A percentile compares a stretch with the other conserved stretches of the same genome.
phyloP scores from a whole-genome alignment of 2,888 invertebrate genomes.

The Ormyrus labotus region DNA sequence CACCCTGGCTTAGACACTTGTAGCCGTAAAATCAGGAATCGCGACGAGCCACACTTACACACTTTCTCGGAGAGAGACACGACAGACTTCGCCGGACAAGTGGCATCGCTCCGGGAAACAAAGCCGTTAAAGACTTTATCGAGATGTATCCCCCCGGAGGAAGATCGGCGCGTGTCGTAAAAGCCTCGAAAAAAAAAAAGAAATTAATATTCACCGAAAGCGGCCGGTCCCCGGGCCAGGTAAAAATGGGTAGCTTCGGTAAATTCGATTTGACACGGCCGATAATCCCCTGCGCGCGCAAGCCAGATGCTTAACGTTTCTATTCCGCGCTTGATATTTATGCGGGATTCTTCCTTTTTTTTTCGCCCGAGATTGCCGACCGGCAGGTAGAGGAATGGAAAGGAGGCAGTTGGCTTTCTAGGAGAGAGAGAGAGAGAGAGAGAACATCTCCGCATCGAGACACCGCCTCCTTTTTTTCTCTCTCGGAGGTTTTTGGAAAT shows the following conservation, averaged over 20 bases:
- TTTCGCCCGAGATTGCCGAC: too few relatives aligned
- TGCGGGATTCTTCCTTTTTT: too few relatives aligned
- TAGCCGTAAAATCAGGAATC: too few relatives aligned
- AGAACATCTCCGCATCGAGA: too few relatives aligned
- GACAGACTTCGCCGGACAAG: neutral
- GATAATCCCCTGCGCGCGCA: slow-evolving; percentile 44
- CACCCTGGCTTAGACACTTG: too few relatives aligned
- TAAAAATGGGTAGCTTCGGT: slow-evolving; percentile 46
- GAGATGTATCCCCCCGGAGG: neutral
- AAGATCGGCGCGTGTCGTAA: slow-evolving; percentile 13
- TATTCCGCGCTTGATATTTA: slow-evolving; percentile 18
- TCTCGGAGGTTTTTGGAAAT: too few relatives aligned
- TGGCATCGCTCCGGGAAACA: slow-evolving; percentile 4
- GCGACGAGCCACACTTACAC: too few relatives aligned
- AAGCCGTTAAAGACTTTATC: slow-evolving; percentile 34
- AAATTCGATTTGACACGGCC: slow-evolving; percentile 55
- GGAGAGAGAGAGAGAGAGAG: too few relatives aligned
- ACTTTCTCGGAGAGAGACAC: neutral
- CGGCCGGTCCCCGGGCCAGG: neutral
- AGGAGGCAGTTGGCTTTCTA: too few relatives aligned
- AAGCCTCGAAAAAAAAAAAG: neutral
- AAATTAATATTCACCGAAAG: slow-evolving; percentile 36
- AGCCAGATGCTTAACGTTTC: slow-evolving; percentile 53
- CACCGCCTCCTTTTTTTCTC: too few relatives aligned
- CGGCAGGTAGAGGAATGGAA: too few relatives aligned